phyloP scores from a whole-genome alignment of 2,113 vertebrate species.

The Boleophthalmus pectinirostris region DNA sequence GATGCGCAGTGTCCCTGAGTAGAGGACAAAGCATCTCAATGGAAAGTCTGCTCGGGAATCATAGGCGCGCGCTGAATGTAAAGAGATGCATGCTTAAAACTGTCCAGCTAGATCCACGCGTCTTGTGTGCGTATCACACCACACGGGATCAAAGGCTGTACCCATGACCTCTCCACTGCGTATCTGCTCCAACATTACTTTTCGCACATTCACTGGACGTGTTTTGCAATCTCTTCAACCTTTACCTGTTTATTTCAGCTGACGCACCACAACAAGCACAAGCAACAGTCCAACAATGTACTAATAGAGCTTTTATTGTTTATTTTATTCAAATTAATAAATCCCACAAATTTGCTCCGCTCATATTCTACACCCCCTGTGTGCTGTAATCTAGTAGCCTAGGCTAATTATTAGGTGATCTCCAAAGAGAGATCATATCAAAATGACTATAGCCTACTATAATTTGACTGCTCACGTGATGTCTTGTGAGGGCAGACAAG shows the following conservation, averaged over 20 bases:
- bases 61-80: conserved; percentile 30
- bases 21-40: conserved; percentile 75
- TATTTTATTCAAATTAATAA: conserved; percentile 52
- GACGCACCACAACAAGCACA: conserved; percentile 32
- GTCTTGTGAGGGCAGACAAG: conserved; percentile 68
- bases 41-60: conserved; percentile 50
- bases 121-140: conserved; percentile 16
- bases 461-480: conserved; percentile 80
- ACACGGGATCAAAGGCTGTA: conserved; percentile 12
- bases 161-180: conserved; percentile 41
- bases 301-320: conserved; percentile 17
- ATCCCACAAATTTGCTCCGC: conserved; percentile 39
- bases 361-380: conserved; percentile 35
- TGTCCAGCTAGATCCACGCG: conserved; percentile 26
- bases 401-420: conserved; percentile 39
- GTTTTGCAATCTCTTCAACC: conserved; percentile 17
- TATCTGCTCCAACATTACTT: conserved; percentile 11
- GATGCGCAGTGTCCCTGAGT: conserved; percentile 78
- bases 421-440: conserved; percentile 52
- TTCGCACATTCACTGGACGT: conserved; percentile 6
- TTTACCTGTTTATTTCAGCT: conserved; percentile 22
- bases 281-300: conserved; percentile 11
- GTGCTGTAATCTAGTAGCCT: conserved; percentile 51
- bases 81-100: conserved; percentile 49
- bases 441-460: conserved; percentile 71